Percentiles rank a stretch among this genome's conserved stretches.
Conservation (phyloP, 2,888 invertebrate genomes). For the Hirudinaria manillensis region DNA sequence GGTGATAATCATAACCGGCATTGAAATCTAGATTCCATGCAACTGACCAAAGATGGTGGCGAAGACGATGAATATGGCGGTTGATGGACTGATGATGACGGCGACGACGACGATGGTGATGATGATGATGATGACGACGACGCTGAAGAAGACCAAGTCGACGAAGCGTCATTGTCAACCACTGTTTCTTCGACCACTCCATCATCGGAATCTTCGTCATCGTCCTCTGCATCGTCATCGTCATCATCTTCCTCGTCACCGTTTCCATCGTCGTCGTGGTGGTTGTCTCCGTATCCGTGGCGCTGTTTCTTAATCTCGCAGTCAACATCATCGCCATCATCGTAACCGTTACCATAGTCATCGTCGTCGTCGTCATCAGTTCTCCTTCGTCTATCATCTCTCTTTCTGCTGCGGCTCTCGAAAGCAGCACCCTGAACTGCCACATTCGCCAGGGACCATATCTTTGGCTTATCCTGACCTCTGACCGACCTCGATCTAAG, state of each 20-base stretch:
- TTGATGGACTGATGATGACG: not conserved
- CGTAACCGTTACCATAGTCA: not conserved
- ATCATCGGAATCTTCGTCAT: constrained; percentile 4
- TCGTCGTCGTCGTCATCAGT: not conserved
- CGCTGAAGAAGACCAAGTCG: not conserved
- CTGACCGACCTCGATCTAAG: not conserved
- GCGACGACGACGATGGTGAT: not conserved
- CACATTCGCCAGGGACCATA: constrained; percentile 13
- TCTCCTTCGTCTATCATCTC: not conserved
- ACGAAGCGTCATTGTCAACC: constrained; percentile 9
- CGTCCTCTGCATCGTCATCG: constrained; percentile 1
- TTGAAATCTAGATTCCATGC: not conserved
- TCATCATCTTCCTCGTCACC: constrained; percentile 10
- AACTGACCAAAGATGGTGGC: not conserved
- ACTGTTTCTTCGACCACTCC: constrained; percentile 4
- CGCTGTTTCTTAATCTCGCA: not conserved
- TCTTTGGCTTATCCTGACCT: not conserved
- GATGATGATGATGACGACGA: constrained; percentile 8
- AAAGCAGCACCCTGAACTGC: not conserved
- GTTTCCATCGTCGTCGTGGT: not conserved
- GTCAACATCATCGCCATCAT: not conserved
- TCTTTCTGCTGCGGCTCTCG: not conserved
- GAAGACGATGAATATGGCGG: constrained; percentile 19
- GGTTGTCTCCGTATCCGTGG: not conserved
- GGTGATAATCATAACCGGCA: not conserved